These are phyloP conservation scores for Epinephelus moara DNA, from an alignment of 2,113 vertebrate genomes.

Conservation along the genomic window DNA sequence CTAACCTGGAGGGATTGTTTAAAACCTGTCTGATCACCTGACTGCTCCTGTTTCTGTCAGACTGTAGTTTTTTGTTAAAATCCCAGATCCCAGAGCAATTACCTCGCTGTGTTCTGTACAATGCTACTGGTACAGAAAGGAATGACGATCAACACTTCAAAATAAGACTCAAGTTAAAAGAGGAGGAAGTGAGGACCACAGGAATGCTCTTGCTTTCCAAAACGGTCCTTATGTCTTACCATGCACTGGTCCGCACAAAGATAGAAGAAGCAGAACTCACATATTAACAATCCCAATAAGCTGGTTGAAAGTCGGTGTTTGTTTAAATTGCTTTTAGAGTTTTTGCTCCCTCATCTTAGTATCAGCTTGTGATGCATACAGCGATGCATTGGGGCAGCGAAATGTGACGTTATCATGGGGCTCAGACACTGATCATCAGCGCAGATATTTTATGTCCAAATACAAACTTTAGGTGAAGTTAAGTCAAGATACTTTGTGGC, in stretches of 20 bases:
- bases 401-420: no score
- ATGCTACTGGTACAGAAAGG: background rate
- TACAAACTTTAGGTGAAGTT: no score
- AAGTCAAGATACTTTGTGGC: no score
- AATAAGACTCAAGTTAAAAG: background rate
- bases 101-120: background rate
- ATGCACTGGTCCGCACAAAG: background rate
- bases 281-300: background rate
- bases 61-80: background rate
- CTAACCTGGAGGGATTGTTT: background rate
- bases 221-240: background rate
- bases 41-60: background rate
- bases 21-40: conserved; percentile 1
- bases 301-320: no score
- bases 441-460: no score
- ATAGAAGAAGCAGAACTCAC: background rate
- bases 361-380: no score
- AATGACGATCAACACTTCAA: background rate
- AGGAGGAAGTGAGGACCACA: background rate
- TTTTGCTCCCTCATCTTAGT: no score
- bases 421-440: no score
- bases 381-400: no score
- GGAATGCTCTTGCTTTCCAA: background rate
- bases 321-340: no score
- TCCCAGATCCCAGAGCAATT: background rate